phyloP scores from a whole-genome alignment of 2,797 vertebrate genomes.

The Fringilla coelebs region DNA sequence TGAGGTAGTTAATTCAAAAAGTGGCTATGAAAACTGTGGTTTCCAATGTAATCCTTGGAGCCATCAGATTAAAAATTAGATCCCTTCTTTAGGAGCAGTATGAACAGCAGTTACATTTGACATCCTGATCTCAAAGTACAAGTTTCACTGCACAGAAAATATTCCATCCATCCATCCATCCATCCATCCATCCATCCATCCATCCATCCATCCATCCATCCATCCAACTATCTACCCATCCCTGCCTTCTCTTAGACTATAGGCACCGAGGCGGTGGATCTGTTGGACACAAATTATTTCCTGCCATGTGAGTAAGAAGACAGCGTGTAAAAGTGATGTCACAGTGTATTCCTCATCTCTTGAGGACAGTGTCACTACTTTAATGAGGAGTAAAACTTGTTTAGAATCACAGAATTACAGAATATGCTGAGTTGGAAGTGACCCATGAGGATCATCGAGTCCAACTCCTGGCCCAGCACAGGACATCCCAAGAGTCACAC shows the following conservation, averaged over 20 bases:
- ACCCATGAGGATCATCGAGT: not conserved
- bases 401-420: not conserved
- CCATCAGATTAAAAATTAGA: not conserved
- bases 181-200: not conserved
- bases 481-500: not conserved
- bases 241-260: not conserved
- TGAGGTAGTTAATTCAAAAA: not conserved
- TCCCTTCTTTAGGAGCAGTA: not conserved
- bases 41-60: not conserved
- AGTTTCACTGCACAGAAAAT: rapidly evolving
- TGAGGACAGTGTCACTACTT: not conserved
- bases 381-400: not conserved
- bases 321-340: not conserved
- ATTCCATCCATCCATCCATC: not conserved
- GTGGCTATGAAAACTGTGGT: not conserved
- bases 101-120: not conserved
- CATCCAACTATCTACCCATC: not conserved
- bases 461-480: not conserved
- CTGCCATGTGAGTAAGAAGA: not conserved
- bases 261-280: not conserved
- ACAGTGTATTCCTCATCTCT: not conserved
- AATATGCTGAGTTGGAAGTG: not conserved
- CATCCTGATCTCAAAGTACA: not conserved
- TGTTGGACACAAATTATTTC: not conserved
- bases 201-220: not conserved